Evolutionary conservation across 2,113 vertebrate genomes (phyloP).

Genomic region (Thryonomys swinderianus): DNA sequence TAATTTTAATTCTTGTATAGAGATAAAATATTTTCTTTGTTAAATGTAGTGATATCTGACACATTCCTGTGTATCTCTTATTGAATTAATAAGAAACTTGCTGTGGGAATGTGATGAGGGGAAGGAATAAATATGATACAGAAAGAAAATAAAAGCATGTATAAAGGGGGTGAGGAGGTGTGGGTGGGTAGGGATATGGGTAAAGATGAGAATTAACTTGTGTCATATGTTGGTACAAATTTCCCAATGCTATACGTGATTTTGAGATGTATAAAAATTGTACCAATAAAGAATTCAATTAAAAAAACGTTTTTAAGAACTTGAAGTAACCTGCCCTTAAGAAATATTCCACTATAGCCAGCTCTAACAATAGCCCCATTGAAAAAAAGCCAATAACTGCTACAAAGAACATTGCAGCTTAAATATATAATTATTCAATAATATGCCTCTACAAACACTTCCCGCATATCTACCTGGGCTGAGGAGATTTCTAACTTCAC

Average conservation of each 20-base stretch:
- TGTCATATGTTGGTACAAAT: too few relatives aligned
- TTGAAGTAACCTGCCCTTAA: constrained; percentile 14
- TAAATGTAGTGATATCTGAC: constrained; percentile 12
- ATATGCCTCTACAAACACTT: neutral
- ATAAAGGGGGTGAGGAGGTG: too few relatives aligned
- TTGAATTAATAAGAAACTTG: too few relatives aligned
- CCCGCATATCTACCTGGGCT: neutral
- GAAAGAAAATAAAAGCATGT: too few relatives aligned
- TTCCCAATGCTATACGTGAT: too few relatives aligned
- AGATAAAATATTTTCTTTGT: constrained; percentile 20
- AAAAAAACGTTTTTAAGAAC: constrained; percentile 13
- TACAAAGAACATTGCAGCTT: constrained; percentile 37
- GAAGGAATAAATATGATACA: too few relatives aligned
- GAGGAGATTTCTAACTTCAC: constrained; percentile 37
- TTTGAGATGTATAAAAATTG: too few relatives aligned
- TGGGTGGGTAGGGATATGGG: too few relatives aligned
- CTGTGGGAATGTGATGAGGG: too few relatives aligned
- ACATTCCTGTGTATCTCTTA: neutral
- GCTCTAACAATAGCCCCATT: neutral
- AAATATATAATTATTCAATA: constrained; percentile 60
- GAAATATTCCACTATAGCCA: neutral
- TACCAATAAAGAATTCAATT: too few relatives aligned
- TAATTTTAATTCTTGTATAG: constrained; percentile 33
- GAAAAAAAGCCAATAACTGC: constrained; percentile 24
- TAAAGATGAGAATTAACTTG: too few relatives aligned